Base-by-base conservation (phyloP, 2,113 vertebrate genomes). In the Dolichallabes microphthalmus region DNA sequence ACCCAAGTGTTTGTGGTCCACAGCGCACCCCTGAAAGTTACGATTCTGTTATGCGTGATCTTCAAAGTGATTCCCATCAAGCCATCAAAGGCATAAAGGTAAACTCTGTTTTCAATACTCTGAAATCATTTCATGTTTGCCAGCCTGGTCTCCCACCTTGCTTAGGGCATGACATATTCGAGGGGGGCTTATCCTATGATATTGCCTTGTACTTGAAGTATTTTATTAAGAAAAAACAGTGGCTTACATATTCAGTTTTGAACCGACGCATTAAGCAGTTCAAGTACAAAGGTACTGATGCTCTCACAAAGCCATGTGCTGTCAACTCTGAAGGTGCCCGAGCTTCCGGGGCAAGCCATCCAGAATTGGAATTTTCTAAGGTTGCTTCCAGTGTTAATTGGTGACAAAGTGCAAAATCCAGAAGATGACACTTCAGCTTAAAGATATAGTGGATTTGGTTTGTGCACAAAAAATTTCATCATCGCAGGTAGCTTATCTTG, bases 341-440 rank as follows among this genome's bases (percentile, higher is more conserved):
- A 80, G 50, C 87, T 91, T 13, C 27, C 52, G 55, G 89, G 91
- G 32, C 84, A 90, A 2, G 90, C 87, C 20, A 53, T 90, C 19
- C 89, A 92, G 39, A 91, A 91, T 2, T 90, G 88, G 89, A 77
- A 88, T 30, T 87, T 91, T 20, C 58, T 91, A 45, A 89, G 88
- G 66, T 60, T 90, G 58, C 50, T 90, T 3, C 88, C 87, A 82
- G 39, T 92, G 0, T 66, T 91, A 66, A 87, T 89, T 84, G 68
- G 80, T 61, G 76, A 84, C 66, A 35, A n/a, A 45, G 27, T 85
- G 11, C 25, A 80, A 75, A 68, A 86, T 75, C 1, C 75, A 25
- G 22, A 39, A 60, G 55, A 87, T 45, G 66, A 55, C 82, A 25
- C 88, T 89, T 45, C 82, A 55, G 27, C 76, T 87, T 8, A 84